Percentiles rank a stretch among this genome's conserved stretches.
These are phyloP conservation scores for Lycorma delicatula DNA, from an alignment of 1,140 invertebrate species.

Conservation along the genomic window DNA sequence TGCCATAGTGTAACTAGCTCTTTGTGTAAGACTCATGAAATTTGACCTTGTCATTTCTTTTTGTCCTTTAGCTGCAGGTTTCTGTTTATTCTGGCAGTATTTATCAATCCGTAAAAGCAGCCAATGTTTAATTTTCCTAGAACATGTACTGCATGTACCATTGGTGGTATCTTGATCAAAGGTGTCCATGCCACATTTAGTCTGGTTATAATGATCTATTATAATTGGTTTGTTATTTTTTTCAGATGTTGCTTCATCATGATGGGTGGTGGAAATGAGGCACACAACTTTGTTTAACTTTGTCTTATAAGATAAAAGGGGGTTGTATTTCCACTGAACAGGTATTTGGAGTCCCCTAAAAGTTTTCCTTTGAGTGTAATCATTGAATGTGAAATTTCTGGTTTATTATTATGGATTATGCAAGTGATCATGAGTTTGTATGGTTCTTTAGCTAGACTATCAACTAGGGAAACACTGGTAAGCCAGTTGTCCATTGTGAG, in stretches of 20 bases:
- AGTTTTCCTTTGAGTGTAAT: background rate
- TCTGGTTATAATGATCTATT: slow-evolving; percentile 37
- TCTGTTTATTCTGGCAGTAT: slow-evolving; percentile 27
- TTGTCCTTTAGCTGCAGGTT: too few species aligned
- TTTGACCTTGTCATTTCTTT: too few species aligned
- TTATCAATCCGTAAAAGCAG: slow-evolving; percentile 32
- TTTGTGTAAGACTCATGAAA: too few species aligned
- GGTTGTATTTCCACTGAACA: slow-evolving; percentile 32
- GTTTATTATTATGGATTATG: slow-evolving; percentile 23
- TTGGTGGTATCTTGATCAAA: slow-evolving; percentile 41
- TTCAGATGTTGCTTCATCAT: slow-evolving; percentile 12
- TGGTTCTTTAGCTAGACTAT: too few species aligned
- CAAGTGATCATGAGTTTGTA: slow-evolving; percentile 19
- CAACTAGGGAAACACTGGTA: slow-evolving; percentile 14
- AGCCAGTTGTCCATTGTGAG: slow-evolving; percentile 27
- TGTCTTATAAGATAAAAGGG: slow-evolving; percentile 34
- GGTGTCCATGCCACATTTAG: slow-evolving; percentile 41
- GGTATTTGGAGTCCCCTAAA: slow-evolving; percentile 19
- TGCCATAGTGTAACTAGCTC: too few species aligned
- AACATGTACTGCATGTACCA: slow-evolving; percentile 32
- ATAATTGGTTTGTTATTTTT: slow-evolving; percentile 36
- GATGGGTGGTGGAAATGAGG: slow-evolving; percentile 29
- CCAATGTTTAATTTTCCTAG: slow-evolving; percentile 34
- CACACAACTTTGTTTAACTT: slow-evolving; percentile 29
- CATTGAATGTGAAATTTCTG: slow-evolving; percentile 8